phyloP scores from a whole-genome alignment of 2,888 invertebrate genomes.

The Baronia brevicornis region DNA sequence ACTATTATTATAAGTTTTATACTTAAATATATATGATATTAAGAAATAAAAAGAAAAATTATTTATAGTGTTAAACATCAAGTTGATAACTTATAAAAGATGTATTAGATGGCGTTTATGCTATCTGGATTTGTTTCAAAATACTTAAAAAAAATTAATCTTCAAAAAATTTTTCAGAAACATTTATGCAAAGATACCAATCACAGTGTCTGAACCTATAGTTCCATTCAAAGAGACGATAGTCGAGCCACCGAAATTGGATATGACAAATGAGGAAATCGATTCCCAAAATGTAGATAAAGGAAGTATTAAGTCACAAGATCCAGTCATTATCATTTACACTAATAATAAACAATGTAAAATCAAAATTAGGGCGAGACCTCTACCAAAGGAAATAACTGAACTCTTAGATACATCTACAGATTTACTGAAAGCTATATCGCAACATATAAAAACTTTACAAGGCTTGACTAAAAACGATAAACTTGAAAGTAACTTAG shows the following conservation, averaged over 20 bases:
- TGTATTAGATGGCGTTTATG: too few species aligned
- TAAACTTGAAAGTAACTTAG: slow-evolving; percentile 45
- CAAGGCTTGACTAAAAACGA: slow-evolving; percentile 55
- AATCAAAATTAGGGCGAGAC: slow-evolving; percentile 84
- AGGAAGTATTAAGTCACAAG: slow-evolving; percentile 58
- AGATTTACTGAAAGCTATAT: slow-evolving; percentile 81
- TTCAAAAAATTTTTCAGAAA: slow-evolving; percentile 55
- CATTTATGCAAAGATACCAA: slow-evolving; percentile 88
- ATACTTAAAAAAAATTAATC: too few species aligned
- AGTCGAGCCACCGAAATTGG: slow-evolving; percentile 84
- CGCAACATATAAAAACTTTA: slow-evolving; percentile 59
- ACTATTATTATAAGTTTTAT: too few species aligned
- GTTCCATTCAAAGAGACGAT: slow-evolving; percentile 97
- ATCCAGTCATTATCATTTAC: slow-evolving; percentile 73
- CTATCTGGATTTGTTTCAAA: too few species aligned
- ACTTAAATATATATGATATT: too few species aligned
- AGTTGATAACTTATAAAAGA: too few species aligned
- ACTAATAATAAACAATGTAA: slow-evolving; percentile 83
- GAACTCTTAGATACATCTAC: slow-evolving; percentile 81
- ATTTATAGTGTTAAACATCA: too few species aligned
- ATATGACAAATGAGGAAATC: slow-evolving; percentile 91
- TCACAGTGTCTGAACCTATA: slow-evolving; percentile 96
- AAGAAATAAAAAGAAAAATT: too few species aligned
- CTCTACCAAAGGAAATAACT: slow-evolving; percentile 83
- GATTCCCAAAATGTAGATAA: slow-evolving; percentile 74